Conservation (phyloP, 1,140 invertebrate genomes). For the Papilio glaucus region DNA sequence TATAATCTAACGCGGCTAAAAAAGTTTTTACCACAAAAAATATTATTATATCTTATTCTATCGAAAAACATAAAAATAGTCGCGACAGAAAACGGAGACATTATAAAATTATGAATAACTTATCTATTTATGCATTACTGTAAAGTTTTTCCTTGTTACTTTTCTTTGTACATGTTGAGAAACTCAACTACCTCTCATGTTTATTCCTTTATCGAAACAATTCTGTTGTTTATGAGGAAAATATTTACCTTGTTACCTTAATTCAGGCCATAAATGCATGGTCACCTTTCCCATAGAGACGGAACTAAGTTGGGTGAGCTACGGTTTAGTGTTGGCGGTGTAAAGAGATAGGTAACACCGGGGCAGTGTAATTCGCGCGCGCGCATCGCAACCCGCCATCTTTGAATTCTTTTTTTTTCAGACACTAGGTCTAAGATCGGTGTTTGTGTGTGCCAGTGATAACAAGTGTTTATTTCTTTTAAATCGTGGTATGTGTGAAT, state of each 20-base stretch:
- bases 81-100: too few species aligned
- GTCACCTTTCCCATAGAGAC: conserved; percentile 13
- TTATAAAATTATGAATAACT: too few species aligned
- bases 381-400: background rate
- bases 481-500: background rate
- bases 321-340: background rate
- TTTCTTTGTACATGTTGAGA: too few species aligned
- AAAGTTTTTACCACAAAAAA: too few species aligned
- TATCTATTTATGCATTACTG: too few species aligned
- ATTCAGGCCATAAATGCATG: background rate
- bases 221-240: background rate
- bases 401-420: background rate
- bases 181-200: too few species aligned
- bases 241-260: background rate
- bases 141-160: too few species aligned
- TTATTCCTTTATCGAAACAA: too few species aligned
- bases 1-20: too few species aligned
- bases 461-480: background rate
- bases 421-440: background rate
- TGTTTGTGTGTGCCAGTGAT: conserved; percentile 1
- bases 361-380: conserved; percentile 1
- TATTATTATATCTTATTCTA: too few species aligned
- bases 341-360: background rate
- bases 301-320: background rate
- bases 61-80: too few species aligned